Evolutionary conservation across 2,888 invertebrate species (phyloP), one percentile per base, ranked within the genome.

Genomic region (Ditylenchus weischeri): DNA sequence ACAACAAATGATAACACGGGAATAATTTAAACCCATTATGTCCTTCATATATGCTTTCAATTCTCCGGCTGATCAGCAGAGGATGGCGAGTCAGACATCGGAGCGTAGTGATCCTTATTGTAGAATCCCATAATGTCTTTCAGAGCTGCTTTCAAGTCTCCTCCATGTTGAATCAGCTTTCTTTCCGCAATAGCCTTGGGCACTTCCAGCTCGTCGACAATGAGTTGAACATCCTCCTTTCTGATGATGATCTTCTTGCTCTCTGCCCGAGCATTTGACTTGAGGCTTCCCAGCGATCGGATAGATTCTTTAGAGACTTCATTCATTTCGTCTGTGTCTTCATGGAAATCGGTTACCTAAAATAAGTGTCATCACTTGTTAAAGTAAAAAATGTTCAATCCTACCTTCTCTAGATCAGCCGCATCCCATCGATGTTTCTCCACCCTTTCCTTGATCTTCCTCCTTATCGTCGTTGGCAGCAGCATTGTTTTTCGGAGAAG

Each of bases 161-260:
- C 94, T 83, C 91, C 89, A 84, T 93, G 91, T 86, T 94, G 93
- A 75, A 93, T 86, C 72, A 95, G 87, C 51, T 91, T 91, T 84
- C 92, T 88, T 85, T 95, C 94, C 0, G 94, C 94, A 75, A 89
- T 85, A 70, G 86, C 87, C 84, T 91, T 87, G 43, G 90, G 88
- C 75, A 95, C 92, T 86, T 94, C 91, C 89, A 94, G 89, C 88
- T 95, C 94, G 83, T 88, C 89, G 81, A 91, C 93, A 84, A 96
- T 93, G 82, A 95, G 87, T 86, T 95, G 94, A 74, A 96, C 93
- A 84, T 96, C 95, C 87, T 95, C 94, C 84, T 93, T 94, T 84
- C 90, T 92, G 21, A 96, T 93, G 64, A 91, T 90, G 66, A 95
- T 54, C 35, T 58, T 54, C 49, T 57, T 61, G 47, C 57, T 58